These are phyloP conservation scores for Mantis religiosa DNA, from an alignment of 2,888 invertebrate genomes.

Conservation along the genomic window DNA sequence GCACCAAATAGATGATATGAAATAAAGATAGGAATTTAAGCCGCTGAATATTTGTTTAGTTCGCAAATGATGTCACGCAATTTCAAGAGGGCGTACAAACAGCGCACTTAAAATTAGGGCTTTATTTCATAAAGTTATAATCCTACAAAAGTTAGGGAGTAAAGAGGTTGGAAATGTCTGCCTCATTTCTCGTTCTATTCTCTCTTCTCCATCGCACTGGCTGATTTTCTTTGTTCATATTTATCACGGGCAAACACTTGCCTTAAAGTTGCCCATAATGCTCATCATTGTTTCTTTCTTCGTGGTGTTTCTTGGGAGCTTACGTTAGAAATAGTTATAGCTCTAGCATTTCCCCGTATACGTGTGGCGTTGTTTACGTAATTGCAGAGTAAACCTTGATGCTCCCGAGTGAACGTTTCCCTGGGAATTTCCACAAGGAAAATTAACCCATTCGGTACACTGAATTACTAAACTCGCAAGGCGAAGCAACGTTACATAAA, in stretches of 20 bases:
- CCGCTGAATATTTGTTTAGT: no score
- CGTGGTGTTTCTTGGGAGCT: neutral
- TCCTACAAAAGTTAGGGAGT: neutral
- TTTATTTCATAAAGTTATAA: neutral
- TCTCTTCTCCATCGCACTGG: neutral
- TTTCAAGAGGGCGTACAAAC: no score
- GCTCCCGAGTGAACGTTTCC: neutral
- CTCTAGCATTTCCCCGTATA: neutral
- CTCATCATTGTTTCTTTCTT: neutral
- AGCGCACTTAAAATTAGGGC: neutral
- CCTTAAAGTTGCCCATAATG: neutral
- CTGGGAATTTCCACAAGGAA: constrained; percentile 13
- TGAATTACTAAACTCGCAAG: neutral
- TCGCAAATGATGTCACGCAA: no score
- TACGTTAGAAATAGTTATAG: neutral
- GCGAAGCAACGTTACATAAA: neutral
- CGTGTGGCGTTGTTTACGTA: constrained; percentile 13
- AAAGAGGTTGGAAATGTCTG: neutral
- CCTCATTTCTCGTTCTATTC: neutral
- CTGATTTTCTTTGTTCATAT: neutral
- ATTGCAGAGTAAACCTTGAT: constrained; percentile 8
- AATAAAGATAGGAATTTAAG: no score
- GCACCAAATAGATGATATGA: no score
- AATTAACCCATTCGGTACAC: constrained; percentile 15
- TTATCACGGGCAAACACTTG: neutral